Evolutionary conservation across 2,888 invertebrate genomes (phyloP).

Genomic region (Salpingus planirostris): DNA sequence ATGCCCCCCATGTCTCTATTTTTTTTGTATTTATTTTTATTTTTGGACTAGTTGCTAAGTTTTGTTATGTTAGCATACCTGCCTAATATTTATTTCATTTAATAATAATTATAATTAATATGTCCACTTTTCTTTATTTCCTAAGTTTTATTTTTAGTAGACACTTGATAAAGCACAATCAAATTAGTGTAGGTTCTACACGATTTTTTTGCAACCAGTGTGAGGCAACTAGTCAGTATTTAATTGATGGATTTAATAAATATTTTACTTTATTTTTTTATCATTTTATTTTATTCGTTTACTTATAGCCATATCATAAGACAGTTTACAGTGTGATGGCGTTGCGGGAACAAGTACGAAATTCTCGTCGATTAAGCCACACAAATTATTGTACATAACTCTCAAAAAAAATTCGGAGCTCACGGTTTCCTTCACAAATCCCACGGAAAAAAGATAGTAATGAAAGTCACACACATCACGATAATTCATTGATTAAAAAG

Average conservation of each 20-base stretch:
- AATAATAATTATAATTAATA: slow-evolving; percentile 20
- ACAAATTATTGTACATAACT: slow-evolving; percentile 32
- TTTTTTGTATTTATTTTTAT: slow-evolving; percentile 16
- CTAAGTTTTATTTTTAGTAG: slow-evolving; percentile 22
- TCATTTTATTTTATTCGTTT: slow-evolving; percentile 21
- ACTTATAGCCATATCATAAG: slow-evolving; percentile 11
- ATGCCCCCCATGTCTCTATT: slow-evolving; percentile 27
- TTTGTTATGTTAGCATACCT: slow-evolving; percentile 23
- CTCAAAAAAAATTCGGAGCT: slow-evolving; percentile 25
- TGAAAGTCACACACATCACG: slow-evolving; percentile 14
- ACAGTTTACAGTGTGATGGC: slow-evolving; percentile 31
- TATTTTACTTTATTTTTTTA: slow-evolving; percentile 23
- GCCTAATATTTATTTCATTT: slow-evolving; percentile 23
- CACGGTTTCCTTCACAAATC: slow-evolving; percentile 38
- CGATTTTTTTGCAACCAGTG: slow-evolving; percentile 38
- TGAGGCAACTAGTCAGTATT: slow-evolving; percentile 44
- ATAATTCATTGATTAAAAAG: too few species aligned
- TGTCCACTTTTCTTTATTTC: slow-evolving; percentile 24
- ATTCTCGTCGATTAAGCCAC: slow-evolving; percentile 19
- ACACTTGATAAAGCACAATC: slow-evolving; percentile 32
- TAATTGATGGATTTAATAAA: slow-evolving; percentile 30
- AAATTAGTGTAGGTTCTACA: slow-evolving; percentile 35
- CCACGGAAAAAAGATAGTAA: too few species aligned
- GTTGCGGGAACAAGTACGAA: slow-evolving; percentile 18
- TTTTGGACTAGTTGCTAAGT: slow-evolving; percentile 23